phyloP scores from a whole-genome alignment of 2,113 vertebrate species.

The Prunella himalayana region DNA sequence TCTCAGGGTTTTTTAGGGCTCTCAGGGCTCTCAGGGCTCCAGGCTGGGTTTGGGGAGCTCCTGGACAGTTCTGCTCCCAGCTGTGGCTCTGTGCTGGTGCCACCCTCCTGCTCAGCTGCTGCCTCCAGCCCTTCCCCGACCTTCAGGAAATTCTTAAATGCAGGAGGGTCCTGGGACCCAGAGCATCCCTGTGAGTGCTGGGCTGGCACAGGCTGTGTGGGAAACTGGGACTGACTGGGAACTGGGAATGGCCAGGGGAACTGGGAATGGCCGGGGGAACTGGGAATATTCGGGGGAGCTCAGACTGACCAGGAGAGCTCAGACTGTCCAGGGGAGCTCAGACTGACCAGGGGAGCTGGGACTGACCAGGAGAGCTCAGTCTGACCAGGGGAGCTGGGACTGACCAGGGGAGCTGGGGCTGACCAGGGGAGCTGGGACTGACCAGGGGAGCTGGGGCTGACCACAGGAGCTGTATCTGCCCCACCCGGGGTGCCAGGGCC shows the following conservation, averaged over 20 bases:
- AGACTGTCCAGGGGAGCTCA: no score
- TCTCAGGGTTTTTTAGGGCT: not conserved
- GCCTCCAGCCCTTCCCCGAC: accelerated
- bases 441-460: not conserved
- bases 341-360: no score
- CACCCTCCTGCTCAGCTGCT: not conserved
- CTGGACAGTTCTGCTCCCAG: not conserved
- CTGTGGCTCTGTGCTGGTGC: not conserved
- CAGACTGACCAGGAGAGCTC: no score
- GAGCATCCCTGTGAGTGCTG: not conserved
- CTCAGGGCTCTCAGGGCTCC: accelerated
- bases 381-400: not conserved
- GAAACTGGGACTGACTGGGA: no score
- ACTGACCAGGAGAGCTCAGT: no score
- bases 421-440: not conserved
- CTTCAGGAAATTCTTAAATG: accelerated
- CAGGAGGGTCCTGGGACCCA: no score
- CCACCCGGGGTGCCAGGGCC: not conserved
- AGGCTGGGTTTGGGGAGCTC: accelerated
- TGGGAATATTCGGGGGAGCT: no score
- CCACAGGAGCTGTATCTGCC: not conserved
- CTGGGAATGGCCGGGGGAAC: no score
- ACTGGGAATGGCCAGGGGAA: no score
- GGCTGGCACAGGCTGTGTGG: not conserved
- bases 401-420: not conserved